These are phyloP conservation scores for Psittacula derbiana DNA, from an alignment of 2,797 vertebrate genomes.

Conservation along the genomic window DNA sequence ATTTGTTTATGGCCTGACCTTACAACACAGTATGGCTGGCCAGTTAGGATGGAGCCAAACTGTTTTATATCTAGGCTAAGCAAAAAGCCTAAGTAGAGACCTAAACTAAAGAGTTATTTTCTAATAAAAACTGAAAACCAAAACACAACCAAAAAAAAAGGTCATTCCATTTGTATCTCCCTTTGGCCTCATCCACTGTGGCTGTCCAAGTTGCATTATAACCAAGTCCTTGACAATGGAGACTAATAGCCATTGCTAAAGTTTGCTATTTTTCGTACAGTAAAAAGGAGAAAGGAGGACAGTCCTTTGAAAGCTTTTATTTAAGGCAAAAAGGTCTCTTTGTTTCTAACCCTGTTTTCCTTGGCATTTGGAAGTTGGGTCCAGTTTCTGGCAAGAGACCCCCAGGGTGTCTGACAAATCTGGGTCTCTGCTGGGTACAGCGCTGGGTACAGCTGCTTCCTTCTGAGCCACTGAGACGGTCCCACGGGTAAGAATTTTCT, in stretches of 20 bases:
- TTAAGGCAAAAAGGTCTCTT: neutral
- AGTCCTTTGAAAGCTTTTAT: neutral
- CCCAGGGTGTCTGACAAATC: neutral
- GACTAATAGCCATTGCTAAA: neutral
- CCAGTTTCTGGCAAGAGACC: neutral
- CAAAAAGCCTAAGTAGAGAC: conserved; percentile 11
- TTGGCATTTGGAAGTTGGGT: neutral
- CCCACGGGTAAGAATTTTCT: neutral
- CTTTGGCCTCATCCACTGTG: neutral
- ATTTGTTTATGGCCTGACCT: conserved; percentile 71
- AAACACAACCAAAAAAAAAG: neutral
- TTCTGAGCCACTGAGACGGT: neutral
- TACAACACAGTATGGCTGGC: conserved; percentile 52
- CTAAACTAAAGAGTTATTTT: neutral
- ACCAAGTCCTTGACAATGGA: neutral
- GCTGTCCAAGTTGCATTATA: neutral
- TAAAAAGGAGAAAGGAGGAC: neutral
- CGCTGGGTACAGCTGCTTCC: neutral
- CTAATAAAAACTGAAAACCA: neutral
- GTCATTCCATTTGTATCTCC: neutral
- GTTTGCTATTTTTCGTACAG: neutral
- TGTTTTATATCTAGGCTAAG: conserved; percentile 19
- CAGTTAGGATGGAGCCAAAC: conserved; percentile 44
- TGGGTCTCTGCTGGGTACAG: neutral
- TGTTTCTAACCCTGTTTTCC: neutral